Base-by-base conservation (phyloP, 1,140 invertebrate genomes). In the Lasioglossum baleicum region DNA sequence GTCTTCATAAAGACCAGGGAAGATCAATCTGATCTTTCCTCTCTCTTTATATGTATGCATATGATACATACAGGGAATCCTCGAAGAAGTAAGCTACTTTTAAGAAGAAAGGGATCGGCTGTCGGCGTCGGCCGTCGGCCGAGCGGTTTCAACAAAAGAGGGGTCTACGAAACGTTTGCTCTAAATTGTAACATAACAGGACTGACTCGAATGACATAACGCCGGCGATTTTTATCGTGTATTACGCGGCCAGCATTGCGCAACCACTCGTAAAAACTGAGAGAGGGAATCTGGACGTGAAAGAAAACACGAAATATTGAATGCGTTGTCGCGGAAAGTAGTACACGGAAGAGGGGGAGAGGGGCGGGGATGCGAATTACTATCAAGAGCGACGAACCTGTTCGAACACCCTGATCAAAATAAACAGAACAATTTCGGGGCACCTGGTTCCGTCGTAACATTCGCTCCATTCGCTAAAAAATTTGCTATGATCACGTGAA, bases 191-290 rank as follows among this genome's bases (percentile, higher is more conserved):
- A 53, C 58, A 67, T 67, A 22, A 67, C 40, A 35, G 15, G 40
- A 42, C 31, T 13, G 31, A 11, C 26, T 35, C 44, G 44, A 69
- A 15, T 60, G 76, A 48, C 61, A 60, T 72, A 78, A 78, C 69
- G 10, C 44, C 64, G 15, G 7, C 2, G 60, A 79, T 73, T 73
- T 65, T 79, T 65, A 79, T 79, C 76, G 61, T 13, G 11, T 40
- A 15, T 40, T 58, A 58, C 31, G 31, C 8, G 13, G 10, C 56
- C 56, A 15, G 31, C 20, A 20, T 79, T 79, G 20, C 13, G 35
- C 56, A 73, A 79, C 76, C 7, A 22, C 6, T 35, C 2, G 64
- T 56, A 58, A 79, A 79, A 77, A 73, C 20, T 22, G 48, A 31
- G 70, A 77, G 58, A 60, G 51, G 31, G 40, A 31, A 15, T 0